Evolutionary conservation across 2,113 vertebrate genomes (phyloP), one percentile per base, ranked within the genome.

Genomic region (Macaca mulatta): DNA sequence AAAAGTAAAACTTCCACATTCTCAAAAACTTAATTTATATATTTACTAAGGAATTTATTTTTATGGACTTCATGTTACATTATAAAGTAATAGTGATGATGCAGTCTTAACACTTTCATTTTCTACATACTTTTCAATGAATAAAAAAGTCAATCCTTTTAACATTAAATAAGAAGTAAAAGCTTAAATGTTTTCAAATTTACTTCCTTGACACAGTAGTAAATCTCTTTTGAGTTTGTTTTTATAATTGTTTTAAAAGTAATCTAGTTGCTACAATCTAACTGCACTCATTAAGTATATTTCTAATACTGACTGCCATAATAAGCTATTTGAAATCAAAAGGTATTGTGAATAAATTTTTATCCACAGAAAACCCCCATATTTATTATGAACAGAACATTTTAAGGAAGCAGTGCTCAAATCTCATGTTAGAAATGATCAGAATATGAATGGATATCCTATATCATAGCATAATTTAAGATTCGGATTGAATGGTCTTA

Each of bases 241-340:
- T 94, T 87, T 81, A 79, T 94, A 90, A 79, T 16, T 95, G 20
- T 89, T 88, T 92, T 88, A 69, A 95, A 94, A 93, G 48, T 86
- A 79, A 93, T 50, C 48, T 79, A 70, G 2, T n/a, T 94, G 52
- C 25, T 64, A 40, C 61, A 85, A 95, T 78, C 77, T 88, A 90
- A 78, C 45, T 90, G 90, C 5, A 61, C 13, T 89, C 38, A 93
- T n/a, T 94, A 93, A 48, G 25, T 83, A 88, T 43, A 50, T 40
- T 64, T 92, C 17, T 84, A 96, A 78, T 35, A 82, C 20, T 48
- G 32, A 96, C 23, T 38, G 35, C 30, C 18, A 67, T 17, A 2
- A 14, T 86, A 92, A 92, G 38, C 23, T 70, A 78, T 20, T 12
- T 96, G 40, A 20, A 96, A 86, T 83, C 55, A 72, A 90, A 97